A percentile compares a stretch with the other conserved stretches of the same genome.
phyloP scores from a whole-genome alignment of 1,140 invertebrate species.

The Pomacea maculata region DNA sequence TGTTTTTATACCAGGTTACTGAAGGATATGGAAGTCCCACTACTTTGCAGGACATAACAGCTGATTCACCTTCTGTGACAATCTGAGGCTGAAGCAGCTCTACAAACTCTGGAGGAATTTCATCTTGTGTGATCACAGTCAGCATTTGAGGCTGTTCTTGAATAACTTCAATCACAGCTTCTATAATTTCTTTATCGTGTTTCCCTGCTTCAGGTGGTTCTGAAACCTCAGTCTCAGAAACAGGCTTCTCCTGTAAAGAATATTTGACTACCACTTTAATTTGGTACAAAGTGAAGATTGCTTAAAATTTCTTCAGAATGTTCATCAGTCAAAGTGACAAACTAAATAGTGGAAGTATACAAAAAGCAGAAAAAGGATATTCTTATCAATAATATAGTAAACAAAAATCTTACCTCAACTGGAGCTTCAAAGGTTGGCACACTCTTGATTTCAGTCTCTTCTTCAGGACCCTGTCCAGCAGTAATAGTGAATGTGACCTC shows the following conservation, averaged over 20 bases:
- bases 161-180: slow-evolving; percentile 41
- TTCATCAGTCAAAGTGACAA: no score
- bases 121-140: slow-evolving; percentile 43
- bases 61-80: slow-evolving; percentile 50
- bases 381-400: no score
- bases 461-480: slow-evolving; percentile 8
- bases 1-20: slow-evolving; percentile 60
- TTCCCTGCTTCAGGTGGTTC: slow-evolving; percentile 38
- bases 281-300: no score
- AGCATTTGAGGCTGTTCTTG: slow-evolving; percentile 42
- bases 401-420: no score
- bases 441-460: slow-evolving; percentile 21
- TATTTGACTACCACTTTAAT: no score
- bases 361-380: no score
- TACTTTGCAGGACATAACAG: slow-evolving; percentile 49
- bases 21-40: slow-evolving; percentile 52
- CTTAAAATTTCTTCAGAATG: no score
- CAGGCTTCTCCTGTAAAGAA: slow-evolving; percentile 14
- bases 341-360: no score
- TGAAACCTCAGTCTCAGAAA: slow-evolving; percentile 21
- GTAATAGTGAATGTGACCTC: slow-evolving; percentile 33
- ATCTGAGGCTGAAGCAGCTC: slow-evolving; percentile 56
- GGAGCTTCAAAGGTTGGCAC: no score
- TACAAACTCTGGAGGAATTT: slow-evolving; percentile 57
- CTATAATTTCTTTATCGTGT: slow-evolving; percentile 38